Conservation (phyloP, 2,113 vertebrate species). For the Ramphastos sulfuratus region DNA sequence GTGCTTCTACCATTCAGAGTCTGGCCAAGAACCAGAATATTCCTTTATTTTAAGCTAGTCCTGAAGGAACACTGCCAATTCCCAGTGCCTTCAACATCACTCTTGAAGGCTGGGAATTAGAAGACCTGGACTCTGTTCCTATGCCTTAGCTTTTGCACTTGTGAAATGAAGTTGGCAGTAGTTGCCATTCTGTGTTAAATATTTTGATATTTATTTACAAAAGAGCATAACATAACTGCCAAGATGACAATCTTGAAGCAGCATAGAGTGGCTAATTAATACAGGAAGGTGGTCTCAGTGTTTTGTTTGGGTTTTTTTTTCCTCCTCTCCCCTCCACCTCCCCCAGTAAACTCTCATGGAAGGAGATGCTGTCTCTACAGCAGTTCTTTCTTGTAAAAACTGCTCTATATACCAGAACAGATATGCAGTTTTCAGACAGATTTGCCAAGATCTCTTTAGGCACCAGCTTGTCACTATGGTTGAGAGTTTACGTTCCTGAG, state of each 20-base stretch:
- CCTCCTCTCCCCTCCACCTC: neutral
- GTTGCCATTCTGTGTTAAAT: neutral
- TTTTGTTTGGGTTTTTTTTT: neutral
- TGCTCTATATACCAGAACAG: neutral
- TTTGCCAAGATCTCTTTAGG: neutral
- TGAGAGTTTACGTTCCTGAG: neutral
- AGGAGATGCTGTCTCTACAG: neutral
- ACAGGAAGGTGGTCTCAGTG: neutral
- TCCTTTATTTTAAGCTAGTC: constrained; percentile 35
- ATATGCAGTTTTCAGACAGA: neutral
- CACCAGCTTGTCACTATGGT: neutral
- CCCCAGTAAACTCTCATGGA: neutral
- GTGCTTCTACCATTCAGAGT: neutral
- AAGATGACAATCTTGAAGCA: neutral
- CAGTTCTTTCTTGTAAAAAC: neutral
- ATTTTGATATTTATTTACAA: neutral
- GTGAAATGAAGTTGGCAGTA: neutral
- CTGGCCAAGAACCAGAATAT: constrained; percentile 15
- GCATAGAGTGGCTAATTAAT: neutral
- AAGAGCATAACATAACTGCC: neutral
- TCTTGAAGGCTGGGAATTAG: neutral
- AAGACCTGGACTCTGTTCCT: neutral
- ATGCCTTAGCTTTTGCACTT: neutral
- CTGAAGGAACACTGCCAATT: constrained; percentile 34
- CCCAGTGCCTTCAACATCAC: neutral